Conservation (phyloP, 1,140 invertebrate genomes). For the Yoshiicerus persimilis region DNA sequence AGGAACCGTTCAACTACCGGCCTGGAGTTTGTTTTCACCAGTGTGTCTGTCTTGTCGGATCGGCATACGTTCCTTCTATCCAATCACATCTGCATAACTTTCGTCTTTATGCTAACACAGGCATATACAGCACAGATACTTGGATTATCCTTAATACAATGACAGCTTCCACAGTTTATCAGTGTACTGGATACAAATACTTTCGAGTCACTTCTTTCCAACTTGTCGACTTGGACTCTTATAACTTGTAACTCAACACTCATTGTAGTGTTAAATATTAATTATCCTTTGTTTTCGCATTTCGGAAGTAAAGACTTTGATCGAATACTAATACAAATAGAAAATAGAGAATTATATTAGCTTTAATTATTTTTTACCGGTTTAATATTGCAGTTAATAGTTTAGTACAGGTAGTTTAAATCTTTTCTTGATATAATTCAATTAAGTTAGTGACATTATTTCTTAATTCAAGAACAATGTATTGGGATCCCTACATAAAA, state of each 20-base stretch:
- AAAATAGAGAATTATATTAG: too few species aligned
- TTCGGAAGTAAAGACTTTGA: too few species aligned
- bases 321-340: too few species aligned
- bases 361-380: too few species aligned
- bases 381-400: too few species aligned
- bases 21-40: background rate
- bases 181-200: background rate
- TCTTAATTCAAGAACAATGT: too few species aligned
- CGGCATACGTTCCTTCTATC: background rate
- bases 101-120: background rate
- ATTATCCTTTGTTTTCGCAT: too few species aligned
- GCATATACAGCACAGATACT: background rate
- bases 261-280: background rate
- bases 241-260: too few species aligned
- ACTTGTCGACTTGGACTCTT: background rate
- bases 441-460: too few species aligned
- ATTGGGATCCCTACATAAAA: too few species aligned
- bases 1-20: background rate
- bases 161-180: background rate
- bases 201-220: background rate
- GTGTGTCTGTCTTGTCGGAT: background rate
- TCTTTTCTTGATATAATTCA: too few species aligned
- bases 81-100: background rate
- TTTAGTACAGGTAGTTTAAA: too few species aligned
- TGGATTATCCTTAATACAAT: background rate